Percentiles rank a stretch among this genome's conserved stretches.
Conservation (phyloP, 2,113 vertebrate species). For the Chaetodon auriga region DNA sequence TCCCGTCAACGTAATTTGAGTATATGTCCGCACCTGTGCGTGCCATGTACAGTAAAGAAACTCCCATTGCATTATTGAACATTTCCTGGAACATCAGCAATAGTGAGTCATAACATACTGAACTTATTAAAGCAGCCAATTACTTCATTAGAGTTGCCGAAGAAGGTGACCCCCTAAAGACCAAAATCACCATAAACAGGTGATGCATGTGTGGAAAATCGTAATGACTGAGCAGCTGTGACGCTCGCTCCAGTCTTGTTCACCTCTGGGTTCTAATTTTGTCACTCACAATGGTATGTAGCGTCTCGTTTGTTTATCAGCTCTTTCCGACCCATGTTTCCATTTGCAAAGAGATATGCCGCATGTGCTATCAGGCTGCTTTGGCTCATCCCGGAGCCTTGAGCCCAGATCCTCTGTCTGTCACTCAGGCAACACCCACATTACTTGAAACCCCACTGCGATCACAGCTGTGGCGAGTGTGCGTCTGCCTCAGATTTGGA, state of each 20-base stretch:
- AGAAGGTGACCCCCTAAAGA: neutral
- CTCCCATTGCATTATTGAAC: neutral
- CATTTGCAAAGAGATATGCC: neutral
- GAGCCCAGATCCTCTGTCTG: conserved; percentile 13
- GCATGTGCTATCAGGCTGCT: conserved; percentile 24
- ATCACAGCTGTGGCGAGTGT: conserved; percentile 31
- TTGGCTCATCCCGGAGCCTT: conserved; percentile 13
- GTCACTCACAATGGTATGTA: conserved; percentile 2
- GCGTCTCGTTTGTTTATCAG: conserved; percentile 32
- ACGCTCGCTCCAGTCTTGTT: neutral
- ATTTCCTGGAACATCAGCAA: neutral
- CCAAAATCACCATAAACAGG: conserved; percentile 21
- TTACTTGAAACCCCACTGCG: conserved; percentile 11
- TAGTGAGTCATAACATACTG: neutral
- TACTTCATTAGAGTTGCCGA: neutral
- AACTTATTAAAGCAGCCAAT: neutral
- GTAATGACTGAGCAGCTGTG: conserved; percentile 36
- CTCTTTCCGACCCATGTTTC: conserved; percentile 34
- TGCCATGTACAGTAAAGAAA: conserved; percentile 31
- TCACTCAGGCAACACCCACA: conserved; percentile 31
- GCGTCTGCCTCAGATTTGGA: conserved; percentile 16
- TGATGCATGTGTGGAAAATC: conserved; percentile 27
- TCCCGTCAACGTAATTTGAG: neutral
- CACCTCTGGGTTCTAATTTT: conserved; percentile 53
- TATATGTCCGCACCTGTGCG: conserved; percentile 2